These are phyloP conservation scores for Actias luna DNA, from an alignment of 2,888 invertebrate species.

Conservation along the genomic window DNA sequence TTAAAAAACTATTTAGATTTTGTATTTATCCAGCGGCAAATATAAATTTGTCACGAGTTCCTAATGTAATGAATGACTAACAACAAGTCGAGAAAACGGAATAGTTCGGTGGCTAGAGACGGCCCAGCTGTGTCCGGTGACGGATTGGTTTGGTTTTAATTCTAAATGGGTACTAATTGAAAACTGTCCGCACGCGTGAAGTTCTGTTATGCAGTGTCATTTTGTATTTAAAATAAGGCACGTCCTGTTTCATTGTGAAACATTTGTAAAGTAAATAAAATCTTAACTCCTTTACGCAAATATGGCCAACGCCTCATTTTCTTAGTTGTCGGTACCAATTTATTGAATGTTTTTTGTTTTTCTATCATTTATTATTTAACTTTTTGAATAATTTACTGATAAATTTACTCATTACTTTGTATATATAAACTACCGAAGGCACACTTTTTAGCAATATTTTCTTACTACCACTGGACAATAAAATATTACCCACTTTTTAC, in stretches of 20 bases:
- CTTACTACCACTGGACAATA: no score
- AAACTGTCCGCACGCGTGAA: conserved; percentile 62
- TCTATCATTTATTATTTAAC: no score
- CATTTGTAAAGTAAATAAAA: not conserved
- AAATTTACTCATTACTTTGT: no score
- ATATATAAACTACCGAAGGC: no score
- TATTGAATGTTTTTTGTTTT: no score
- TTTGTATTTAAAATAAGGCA: conserved; percentile 39
- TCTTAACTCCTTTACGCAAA: not conserved
- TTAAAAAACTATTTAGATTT: not conserved
- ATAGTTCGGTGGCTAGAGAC: conserved; percentile 69
- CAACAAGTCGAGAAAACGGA: conserved; percentile 79
- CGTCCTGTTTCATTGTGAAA: conserved; percentile 22
- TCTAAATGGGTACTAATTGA: conserved; percentile 78
- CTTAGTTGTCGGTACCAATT: not conserved
- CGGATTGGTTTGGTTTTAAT: conserved; percentile 74
- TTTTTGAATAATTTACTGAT: no score
- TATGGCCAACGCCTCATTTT: not conserved
- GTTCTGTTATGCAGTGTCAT: conserved; percentile 35
- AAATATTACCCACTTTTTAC: no score
- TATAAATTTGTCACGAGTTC: conserved; percentile 53
- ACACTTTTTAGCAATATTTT: no score
- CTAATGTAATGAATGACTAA: conserved; percentile 81
- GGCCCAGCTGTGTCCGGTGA: conserved; percentile 76
- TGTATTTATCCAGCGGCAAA: conserved; percentile 17